A percentile compares a stretch with the other conserved stretches of the same genome.
Conservation (phyloP, 2,797 vertebrate genomes). For the Sebastes baramenuke region DNA sequence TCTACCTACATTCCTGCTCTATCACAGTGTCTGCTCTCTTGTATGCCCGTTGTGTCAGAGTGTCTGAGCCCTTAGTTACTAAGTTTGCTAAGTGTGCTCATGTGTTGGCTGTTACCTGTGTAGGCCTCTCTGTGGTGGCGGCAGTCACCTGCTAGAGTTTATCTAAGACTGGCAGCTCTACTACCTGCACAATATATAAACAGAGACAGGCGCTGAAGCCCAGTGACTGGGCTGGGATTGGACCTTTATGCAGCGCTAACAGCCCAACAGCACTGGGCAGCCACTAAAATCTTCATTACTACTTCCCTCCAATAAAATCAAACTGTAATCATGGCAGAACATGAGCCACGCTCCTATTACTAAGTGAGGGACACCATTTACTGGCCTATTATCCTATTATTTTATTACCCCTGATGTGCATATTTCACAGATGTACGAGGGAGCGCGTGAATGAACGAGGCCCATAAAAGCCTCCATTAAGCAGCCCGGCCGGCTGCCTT, state of each 20-base stretch:
- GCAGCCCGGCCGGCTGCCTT: conserved; percentile 36
- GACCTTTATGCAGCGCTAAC: conserved; percentile 1
- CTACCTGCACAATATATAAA: conserved; percentile 43
- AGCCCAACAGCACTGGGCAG: background rate
- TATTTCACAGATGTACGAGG: conserved; percentile 50
- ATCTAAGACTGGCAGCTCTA: conserved; percentile 35
- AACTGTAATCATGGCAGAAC: background rate
- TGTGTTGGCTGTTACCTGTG: conserved; percentile 39
- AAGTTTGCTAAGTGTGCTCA: conserved; percentile 20
- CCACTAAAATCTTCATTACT: background rate
- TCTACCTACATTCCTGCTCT: background rate
- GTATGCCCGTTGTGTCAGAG: background rate
- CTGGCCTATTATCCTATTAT: background rate
- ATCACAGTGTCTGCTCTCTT: background rate
- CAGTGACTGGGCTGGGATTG: background rate
- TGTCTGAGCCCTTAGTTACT: conserved; percentile 30
- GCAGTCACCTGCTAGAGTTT: conserved; percentile 47
- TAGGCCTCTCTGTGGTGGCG: conserved; percentile 7
- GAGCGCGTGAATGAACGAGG: conserved; percentile 34
- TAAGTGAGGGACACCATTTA: background rate
- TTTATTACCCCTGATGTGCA: conserved; percentile 27
- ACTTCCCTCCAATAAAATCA: background rate
- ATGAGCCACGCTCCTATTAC: background rate
- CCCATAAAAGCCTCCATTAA: conserved; percentile 70
- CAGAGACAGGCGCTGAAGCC: conserved; percentile 14